Percentiles rank a stretch among this genome's conserved stretches.
These are phyloP conservation scores for Rhabdornis inornatus DNA, from an alignment of 2,113 vertebrate genomes.

Conservation along the genomic window DNA sequence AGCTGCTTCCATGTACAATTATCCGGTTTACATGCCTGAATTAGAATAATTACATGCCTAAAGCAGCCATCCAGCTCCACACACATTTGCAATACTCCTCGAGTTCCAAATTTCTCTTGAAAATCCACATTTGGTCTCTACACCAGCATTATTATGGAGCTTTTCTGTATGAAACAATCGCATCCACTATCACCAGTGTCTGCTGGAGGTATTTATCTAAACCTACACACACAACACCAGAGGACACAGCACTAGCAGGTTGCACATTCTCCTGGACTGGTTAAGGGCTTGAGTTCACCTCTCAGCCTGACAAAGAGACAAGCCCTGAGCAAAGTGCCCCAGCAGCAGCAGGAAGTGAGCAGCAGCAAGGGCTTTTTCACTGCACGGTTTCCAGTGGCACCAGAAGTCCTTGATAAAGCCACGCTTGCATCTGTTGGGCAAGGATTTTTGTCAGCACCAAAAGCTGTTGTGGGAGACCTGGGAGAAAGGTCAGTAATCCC, in stretches of 20 bases:
- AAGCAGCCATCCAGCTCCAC: background rate
- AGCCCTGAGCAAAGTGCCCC: conserved; percentile 9
- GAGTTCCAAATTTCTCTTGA: background rate
- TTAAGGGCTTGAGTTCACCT: conserved; percentile 23
- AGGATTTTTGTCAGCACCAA: conserved; percentile 19
- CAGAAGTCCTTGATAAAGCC: conserved; percentile 32
- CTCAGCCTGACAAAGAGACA: background rate
- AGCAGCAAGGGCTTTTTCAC: conserved; percentile 53
- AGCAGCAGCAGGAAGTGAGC: background rate
- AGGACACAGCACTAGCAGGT: background rate
- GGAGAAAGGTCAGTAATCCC: background rate
- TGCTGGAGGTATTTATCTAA: background rate
- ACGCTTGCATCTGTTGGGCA: conserved; percentile 7
- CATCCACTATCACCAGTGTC: background rate
- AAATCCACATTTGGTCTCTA: background rate
- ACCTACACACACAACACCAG: background rate
- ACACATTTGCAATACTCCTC: background rate
- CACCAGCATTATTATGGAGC: background rate
- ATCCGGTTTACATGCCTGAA: background rate
- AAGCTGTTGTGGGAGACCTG: background rate
- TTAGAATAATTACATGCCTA: conserved; percentile 27
- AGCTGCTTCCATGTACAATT: conserved; percentile 41
- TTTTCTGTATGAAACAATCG: background rate
- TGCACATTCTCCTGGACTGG: background rate
- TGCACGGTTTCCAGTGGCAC: conserved; percentile 5